Evolutionary conservation across 1,140 invertebrate species (phyloP).

Genomic region (Holotrichia oblita): DNA sequence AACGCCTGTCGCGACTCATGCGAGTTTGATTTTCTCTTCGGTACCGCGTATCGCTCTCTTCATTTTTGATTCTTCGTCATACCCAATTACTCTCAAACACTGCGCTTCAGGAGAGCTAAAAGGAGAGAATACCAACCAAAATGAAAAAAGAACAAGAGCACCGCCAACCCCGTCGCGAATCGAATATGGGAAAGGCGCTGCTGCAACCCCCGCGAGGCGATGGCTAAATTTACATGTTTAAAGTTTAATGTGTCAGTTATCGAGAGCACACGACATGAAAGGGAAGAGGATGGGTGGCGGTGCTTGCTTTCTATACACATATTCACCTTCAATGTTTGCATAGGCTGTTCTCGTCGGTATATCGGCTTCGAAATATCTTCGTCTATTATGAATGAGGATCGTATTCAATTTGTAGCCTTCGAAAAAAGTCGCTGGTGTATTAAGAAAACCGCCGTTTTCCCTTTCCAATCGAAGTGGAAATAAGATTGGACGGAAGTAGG

Average conservation of each 20-base stretch:
- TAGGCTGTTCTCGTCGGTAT: background rate
- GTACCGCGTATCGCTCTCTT: background rate
- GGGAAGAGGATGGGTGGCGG: background rate
- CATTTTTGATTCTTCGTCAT: slow-evolving; percentile 29
- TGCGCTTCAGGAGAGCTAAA: background rate
- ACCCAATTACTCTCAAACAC: slow-evolving; percentile 25
- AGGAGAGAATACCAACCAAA: background rate
- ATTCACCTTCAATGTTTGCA: background rate
- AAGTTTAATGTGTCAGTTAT: slow-evolving; percentile 34
- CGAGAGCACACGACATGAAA: background rate
- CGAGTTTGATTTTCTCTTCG: slow-evolving; percentile 33
- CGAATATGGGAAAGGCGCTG: background rate
- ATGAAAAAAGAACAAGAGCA: slow-evolving; percentile 11
- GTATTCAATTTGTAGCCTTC: slow-evolving; percentile 32
- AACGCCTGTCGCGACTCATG: slow-evolving; percentile 30
- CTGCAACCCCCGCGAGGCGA: background rate
- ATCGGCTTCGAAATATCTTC: slow-evolving; percentile 10
- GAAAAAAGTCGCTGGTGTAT: slow-evolving; percentile 2
- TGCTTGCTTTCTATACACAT: background rate
- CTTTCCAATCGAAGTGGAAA: background rate
- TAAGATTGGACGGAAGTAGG: background rate
- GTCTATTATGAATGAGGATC: slow-evolving; percentile 26
- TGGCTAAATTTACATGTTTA: slow-evolving; percentile 29
- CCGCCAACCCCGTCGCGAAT: background rate
- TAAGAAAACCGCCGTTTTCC: slow-evolving; percentile 5